Percentiles rank a stretch among this genome's conserved stretches.
Evolutionary conservation across 30 jellyfish, hydroid and myxozoan species (phyloP).

Genomic region (Cassiopea andromeda): DNA sequence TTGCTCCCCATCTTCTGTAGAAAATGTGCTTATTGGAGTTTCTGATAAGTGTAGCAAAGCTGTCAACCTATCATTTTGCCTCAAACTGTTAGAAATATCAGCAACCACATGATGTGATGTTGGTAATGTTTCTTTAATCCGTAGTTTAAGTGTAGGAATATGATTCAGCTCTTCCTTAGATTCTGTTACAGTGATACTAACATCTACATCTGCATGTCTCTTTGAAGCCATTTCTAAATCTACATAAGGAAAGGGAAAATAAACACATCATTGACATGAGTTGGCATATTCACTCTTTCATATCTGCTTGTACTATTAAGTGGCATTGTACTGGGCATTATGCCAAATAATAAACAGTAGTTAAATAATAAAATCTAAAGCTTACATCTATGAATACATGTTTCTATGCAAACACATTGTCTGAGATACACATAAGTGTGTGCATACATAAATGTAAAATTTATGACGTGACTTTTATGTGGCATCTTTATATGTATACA

Average conservation of each 20-base stretch:
- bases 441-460: too few species aligned
- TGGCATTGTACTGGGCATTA: too few species aligned
- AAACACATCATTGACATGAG: too few species aligned
- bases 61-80: conserved; percentile 41
- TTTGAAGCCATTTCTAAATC: conserved; percentile 2
- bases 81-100: conserved; percentile 42
- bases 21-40: conserved; percentile 25
- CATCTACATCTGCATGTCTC: conserved; percentile 19
- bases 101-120: conserved; percentile 59
- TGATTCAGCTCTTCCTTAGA: background rate
- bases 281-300: too few species aligned
- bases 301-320: too few species aligned
- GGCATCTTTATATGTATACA: too few species aligned
- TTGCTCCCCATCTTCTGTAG: conserved; percentile 80
- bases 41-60: conserved; percentile 34
- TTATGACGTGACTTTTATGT: too few species aligned
- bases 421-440: too few species aligned
- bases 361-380: too few species aligned
- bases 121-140: conserved; percentile 66
- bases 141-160: conserved; percentile 80
- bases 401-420: too few species aligned
- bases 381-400: too few species aligned
- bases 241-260: background rate
- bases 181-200: conserved; percentile 10
- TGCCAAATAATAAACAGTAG: too few species aligned